Conservation (phyloP, 2,888 invertebrate genomes). For the Phengaris alcon region DNA sequence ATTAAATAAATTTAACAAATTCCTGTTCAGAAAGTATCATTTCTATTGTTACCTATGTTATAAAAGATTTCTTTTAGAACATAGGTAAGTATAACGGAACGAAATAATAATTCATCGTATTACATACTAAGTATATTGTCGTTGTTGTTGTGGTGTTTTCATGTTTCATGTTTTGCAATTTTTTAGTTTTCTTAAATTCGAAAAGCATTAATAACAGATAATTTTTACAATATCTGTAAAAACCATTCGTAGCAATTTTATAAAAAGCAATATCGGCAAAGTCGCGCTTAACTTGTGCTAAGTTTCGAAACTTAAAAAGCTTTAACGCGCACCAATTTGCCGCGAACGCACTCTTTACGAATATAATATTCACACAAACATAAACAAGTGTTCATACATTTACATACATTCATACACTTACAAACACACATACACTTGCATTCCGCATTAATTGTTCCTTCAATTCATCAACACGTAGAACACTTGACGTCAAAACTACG, state of each 20-base stretch:
- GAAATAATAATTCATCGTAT: neutral
- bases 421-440: constrained; percentile 45
- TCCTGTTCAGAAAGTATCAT: neutral
- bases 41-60: neutral
- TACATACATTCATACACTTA: constrained; percentile 40
- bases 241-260: neutral
- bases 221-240: neutral
- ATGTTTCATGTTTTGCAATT: too few relatives aligned
- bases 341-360: constrained; percentile 37
- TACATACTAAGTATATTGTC: neutral
- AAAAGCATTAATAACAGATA: too few relatives aligned
- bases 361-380: constrained; percentile 30
- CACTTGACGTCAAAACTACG: constrained; percentile 46
- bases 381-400: neutral
- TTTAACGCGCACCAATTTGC: constrained; percentile 17
- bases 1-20: neutral
- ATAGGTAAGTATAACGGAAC: neutral
- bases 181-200: too few relatives aligned
- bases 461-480: constrained; percentile 50
- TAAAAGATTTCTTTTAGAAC: neutral
- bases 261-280: neutral
- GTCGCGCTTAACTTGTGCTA: neutral
- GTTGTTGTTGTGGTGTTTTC: too few relatives aligned
- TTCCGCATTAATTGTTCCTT: constrained; percentile 58
- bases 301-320: neutral